Evolutionary conservation across 2,888 invertebrate species (phyloP), one percentile per base, ranked within the genome.

Genomic region (Elmis aenea): DNA sequence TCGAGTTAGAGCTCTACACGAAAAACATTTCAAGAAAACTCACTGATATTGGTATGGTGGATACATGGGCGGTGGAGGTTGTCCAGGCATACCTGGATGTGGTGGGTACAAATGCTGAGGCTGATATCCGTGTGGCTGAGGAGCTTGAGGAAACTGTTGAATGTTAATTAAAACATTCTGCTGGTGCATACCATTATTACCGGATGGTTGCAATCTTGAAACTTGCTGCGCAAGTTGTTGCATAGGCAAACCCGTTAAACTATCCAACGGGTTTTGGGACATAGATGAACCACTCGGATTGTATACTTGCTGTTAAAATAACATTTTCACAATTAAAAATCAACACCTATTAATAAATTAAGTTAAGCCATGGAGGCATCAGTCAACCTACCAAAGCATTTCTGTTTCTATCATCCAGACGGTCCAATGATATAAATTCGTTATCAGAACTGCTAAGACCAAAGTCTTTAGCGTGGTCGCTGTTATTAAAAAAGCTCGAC

Each of bases 121-220:
- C 33, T 68, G 69, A 64, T 73, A 70, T 21, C 67, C 66, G 8
- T 73, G 73, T 14, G 70, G 68, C 2, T 62, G 67, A 5, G 57
- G 59, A 32, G 57, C 62, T 15, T 75, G 75, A 3, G 77, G 77
- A 51, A 77, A 78, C 27, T 77, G 77, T 54, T 79, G 78, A 15
- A 78, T 78, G 50, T 79, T 79, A 28, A 79, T 78, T 65, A 78
- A 71, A 2, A 79, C 78, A 54, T 78, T 78, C 55, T 79, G 79
- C 53, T 79, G 79, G 52, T 78, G 78, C 33, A 77, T 72, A 27
- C 59, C 58, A 16, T 42, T 41, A 16, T 41, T 42, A 15, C 51
- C 47, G 14, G 57, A 49, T 1, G 65, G 65, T 45, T 64, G 64
- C 15, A 67, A 42, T 25, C 68, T 53, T 2, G 66, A 66, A 6